Evolutionary conservation across 2,797 vertebrate genomes (phyloP), one percentile per base, ranked within the genome.

Genomic region (Pipistrellus pipistrellus): DNA sequence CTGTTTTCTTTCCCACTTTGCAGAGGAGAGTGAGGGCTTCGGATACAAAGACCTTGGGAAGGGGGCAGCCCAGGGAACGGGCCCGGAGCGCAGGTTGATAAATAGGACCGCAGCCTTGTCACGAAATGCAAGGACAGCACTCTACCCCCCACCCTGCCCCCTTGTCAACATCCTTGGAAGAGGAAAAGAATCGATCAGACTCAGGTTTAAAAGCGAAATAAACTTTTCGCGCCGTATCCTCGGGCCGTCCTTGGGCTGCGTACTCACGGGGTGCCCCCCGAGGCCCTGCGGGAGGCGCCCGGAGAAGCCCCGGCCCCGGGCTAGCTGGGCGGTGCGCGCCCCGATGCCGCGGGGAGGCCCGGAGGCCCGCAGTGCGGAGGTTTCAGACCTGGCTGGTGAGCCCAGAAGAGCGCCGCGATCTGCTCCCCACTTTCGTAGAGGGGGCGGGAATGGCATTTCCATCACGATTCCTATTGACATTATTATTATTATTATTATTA

Each of bases 151-250:
- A 6, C 23, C 8, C 46, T 13, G 38, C 69, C 21, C 30, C 66
- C 77, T 64, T 15, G 87, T 66, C 68, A 87, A 72, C 92, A 81
- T 76, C 55, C 71, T 69, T 48, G 83, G 46, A 21, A 85, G 25
- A 66, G 85, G 53, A 88, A 95, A 90, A 81, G 46, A 92, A 84
- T 27, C 14, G 30, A 23, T 81, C 35, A 90, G 69, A 94, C 77
- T 85, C 75, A 59, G 59, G 82, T 30, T 25, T 46, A 55, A 86
- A 85, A 23, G 75, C 20, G 57, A 77, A 82, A 94, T 55, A 75
- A 96, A 97, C 90, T 97, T 97, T 97, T 80, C 14, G 12, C 23
- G 25, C 64, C 30, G 53, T 38, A 35, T 44, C 64, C 53, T 77
- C 18, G 6, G 6, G 48, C 2, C 8, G 71, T 83, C n/a, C 59